Evolutionary conservation across 1,140 invertebrate species (phyloP), one percentile per base, ranked within the genome.

Genomic region (Marisa cornuarietis): DNA sequence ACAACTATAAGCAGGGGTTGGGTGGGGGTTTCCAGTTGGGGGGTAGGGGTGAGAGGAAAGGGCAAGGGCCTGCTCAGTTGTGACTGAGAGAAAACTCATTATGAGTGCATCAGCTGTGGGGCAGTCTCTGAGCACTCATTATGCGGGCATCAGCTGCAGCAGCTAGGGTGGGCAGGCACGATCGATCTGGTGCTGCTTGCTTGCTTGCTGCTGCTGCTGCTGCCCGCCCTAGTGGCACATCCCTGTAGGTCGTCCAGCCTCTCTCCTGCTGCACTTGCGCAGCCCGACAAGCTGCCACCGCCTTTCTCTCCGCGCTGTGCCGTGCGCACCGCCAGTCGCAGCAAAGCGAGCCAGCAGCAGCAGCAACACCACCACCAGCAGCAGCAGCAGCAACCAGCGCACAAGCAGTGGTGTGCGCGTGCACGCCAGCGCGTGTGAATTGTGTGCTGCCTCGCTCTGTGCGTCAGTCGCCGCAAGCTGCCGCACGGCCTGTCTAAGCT

Each of bases 71-170:
- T 20, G 3, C 65, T 13, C n/a, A 8, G 26, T 68, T 68, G 22
- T 68, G 65, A 68, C 22, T 1, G 65, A 68, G 65, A 68, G 65
- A 68, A 68, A 68, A 68, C 65, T 68, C 1, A 68, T 68, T 68
- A 68, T 68, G 65, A 13, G 22, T 16, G 26, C 65, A 68, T 68
- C 65, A 68, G 26, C 22, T 31, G 26, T 22, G 22, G 65, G 31
- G 31, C 31, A 42, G 31, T 42, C 31, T 42, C 31, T 6, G 31
- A 42, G 31, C 31, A 42, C 31, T 42, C 31, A 42, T 68, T 68
- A 68, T 68, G 65, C 65, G 1, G 22, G 26, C 65, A 68, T 68
- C 65, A 68, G 26, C 22, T 31, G 26, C 65, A 68, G 65, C n/a
- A 31, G 26, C 22, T 13, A 11, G 26, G 65, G 65, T 22, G 22